Evolutionary conservation across 35 echinoderm and acorn worm genomes (phyloP), one percentile per base, ranked within the genome.

Genomic region (Acanthaster planci): DNA sequence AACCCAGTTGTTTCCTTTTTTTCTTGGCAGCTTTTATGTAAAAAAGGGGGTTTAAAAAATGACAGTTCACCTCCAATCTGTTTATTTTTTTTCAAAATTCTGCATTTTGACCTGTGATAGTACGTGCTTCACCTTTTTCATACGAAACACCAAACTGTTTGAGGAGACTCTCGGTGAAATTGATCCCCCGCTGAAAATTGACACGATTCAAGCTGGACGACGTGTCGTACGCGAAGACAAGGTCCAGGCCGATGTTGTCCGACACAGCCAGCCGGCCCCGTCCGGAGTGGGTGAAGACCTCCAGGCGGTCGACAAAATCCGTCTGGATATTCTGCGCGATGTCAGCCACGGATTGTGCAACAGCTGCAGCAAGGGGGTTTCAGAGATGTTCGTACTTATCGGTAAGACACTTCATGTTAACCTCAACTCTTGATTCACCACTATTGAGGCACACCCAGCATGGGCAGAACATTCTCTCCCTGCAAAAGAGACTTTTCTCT

Each of bases 161-260:
- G 36, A 90, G 42, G 32, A 90, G 58, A 2, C 44, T 36, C 2
- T 83, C 57, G n/a, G 87, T 75, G 40, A 90, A 90, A 36, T 82
- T 81, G 31, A 90, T 10, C 5, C 87, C 80, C 15, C 72, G 51
- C 52, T 84, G 8, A 26, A 90, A 90, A 21, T 90, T 81, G 10
- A 31, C 37, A 2, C n/a, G 15, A 38, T 55, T 55, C 51, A 90
- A 51, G 51, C 80, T 84, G 23, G 87, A 90, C 0, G 87, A 90
- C 21, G 29, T 68, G 34, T 90, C 87, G 59, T 83, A 90, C 7
- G 87, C 87, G 76, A 90, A 90, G 19, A 90, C 60, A 16, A 90
- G 37, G 14, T 90, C 87, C 18, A 90, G 52, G 5, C 87, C 87
- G 8, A 90, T 14, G 55, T 57, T 83, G 38, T 21, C 56, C 6